phyloP scores from a whole-genome alignment of 2,113 vertebrate species.

The Callipepla californica region DNA sequence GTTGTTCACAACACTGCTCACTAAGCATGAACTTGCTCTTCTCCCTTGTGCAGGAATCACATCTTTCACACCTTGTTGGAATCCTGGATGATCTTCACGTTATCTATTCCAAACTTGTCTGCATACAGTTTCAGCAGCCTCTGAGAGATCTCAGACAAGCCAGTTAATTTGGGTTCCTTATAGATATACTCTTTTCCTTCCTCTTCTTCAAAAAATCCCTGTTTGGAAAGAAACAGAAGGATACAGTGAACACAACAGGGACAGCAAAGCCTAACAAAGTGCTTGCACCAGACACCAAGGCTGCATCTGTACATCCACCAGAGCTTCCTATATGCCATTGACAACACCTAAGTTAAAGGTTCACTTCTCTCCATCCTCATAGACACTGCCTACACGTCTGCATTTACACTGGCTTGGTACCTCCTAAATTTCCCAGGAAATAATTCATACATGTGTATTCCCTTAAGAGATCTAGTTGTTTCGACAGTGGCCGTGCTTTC shows the following conservation, averaged over 20 bases:
- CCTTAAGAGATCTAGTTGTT: neutral
- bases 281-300: neutral
- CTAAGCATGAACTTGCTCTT: neutral
- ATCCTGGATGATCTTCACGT: conserved; percentile 99
- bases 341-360: neutral
- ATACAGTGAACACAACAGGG: neutral
- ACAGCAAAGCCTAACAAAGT: neutral
- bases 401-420: neutral
- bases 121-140: conserved; percentile 96
- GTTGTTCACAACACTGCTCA: neutral
- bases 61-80: conserved; percentile 91
- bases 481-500: neutral
- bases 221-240: conserved; percentile 51
- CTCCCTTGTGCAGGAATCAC: fast-evolving
- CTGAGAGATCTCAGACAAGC: conserved; percentile 97
- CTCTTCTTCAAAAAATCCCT: conserved; percentile 99
- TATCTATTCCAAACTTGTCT: conserved; percentile 97
- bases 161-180: conserved; percentile 97
- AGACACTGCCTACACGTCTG: neutral
- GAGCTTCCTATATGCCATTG: neutral
- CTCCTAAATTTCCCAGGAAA: neutral
- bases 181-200: conserved; percentile 99
- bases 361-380: neutral
- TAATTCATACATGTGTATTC: neutral
- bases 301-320: neutral